Conservation (phyloP, 2,888 invertebrate species). For the Cheilosia impressa region DNA sequence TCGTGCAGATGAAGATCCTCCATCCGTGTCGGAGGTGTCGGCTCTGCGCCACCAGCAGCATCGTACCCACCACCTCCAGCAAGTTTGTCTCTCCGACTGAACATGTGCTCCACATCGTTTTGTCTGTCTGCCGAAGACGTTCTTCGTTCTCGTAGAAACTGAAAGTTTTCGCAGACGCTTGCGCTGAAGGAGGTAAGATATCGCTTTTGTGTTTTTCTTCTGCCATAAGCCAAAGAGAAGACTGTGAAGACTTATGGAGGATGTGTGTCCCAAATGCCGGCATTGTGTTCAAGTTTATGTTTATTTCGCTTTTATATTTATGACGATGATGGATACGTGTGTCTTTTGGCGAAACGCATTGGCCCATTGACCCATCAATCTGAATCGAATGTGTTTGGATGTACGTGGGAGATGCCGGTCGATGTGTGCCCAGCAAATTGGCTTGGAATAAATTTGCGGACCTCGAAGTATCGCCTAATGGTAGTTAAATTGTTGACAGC, state of each 20-base stretch:
- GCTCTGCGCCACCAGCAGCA: constrained; percentile 3
- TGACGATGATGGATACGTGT: constrained; percentile 59
- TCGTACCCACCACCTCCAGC: constrained; percentile 34
- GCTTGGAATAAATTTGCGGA: constrained; percentile 2
- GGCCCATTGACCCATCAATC: constrained; percentile 71
- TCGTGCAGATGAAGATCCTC: constrained; percentile 8
- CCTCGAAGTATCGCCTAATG: not conserved
- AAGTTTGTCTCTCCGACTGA: constrained; percentile 59
- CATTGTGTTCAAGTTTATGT: constrained; percentile 74
- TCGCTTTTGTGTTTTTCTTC: constrained; percentile 20
- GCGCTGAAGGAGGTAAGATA: not conserved
- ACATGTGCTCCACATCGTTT: constrained; percentile 65
- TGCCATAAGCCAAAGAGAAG: constrained; percentile 22
- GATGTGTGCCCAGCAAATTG: not conserved
- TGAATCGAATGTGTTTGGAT: constrained; percentile 14
- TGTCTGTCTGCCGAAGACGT: constrained; percentile 44
- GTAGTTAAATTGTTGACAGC: no score
- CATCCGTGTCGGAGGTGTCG: not conserved
- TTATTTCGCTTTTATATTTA: constrained; percentile 62
- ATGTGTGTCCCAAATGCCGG: constrained; percentile 77
- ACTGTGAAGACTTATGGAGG: constrained; percentile 75
- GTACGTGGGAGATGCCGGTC: no score
- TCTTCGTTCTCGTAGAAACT: constrained; percentile 48
- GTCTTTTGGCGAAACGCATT: constrained; percentile 57
- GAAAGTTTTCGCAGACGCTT: constrained; percentile 28